These are phyloP conservation scores for Chlorodrepanis virens DNA, from an alignment of 2,113 vertebrate genomes.

Conservation along the genomic window DNA sequence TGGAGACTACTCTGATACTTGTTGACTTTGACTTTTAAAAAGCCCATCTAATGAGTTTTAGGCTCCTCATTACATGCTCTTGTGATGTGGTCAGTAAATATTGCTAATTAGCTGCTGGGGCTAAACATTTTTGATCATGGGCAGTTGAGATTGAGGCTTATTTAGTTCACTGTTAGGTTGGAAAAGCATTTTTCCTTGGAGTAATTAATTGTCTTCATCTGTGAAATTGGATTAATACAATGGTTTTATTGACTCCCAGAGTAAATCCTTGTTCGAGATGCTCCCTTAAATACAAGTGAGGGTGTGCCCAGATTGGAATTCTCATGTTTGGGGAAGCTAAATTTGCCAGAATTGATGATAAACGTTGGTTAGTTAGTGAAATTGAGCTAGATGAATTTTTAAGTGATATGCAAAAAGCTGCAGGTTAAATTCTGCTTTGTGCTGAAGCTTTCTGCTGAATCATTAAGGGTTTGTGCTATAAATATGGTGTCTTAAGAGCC, in stretches of 20 bases:
- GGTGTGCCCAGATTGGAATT: background rate
- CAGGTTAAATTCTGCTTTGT: background rate
- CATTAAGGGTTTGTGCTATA: background rate
- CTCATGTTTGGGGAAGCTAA: background rate
- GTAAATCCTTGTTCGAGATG: background rate
- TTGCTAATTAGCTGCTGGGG: background rate
- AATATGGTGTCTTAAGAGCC: background rate
- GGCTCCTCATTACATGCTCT: background rate
- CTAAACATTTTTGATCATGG: background rate
- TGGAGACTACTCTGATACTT: background rate
- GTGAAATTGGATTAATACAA: slow-evolving; percentile 5
- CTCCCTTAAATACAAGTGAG: background rate
- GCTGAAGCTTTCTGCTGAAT: background rate
- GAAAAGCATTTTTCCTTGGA: background rate
- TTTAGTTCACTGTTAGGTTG: background rate
- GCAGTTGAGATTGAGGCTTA: background rate
- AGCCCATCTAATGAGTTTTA: background rate
- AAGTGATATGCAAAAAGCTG: background rate
- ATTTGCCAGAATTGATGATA: background rate
- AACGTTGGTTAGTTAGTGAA: background rate
- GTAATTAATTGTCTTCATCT: background rate
- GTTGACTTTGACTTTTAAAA: background rate
- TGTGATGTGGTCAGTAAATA: background rate
- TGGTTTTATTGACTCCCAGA: background rate
- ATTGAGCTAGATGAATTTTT: background rate